Percentiles rank a stretch among this genome's conserved stretches.
Conservation (phyloP, 2,888 invertebrate species). For the Scaptomyza cyrtandrae region DNA sequence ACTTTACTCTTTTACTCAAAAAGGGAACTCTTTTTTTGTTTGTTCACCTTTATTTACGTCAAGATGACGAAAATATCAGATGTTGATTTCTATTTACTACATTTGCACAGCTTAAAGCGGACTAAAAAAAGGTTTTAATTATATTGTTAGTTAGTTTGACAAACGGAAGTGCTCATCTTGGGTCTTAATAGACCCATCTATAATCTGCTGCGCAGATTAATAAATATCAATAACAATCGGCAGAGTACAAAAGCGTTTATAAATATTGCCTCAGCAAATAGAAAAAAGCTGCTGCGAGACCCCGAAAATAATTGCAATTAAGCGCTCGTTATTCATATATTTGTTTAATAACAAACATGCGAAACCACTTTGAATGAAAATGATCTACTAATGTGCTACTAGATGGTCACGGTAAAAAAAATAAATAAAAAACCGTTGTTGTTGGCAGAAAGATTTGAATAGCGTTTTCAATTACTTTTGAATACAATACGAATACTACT, state of each 20-base stretch:
- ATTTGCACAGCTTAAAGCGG: slow-evolving; percentile 41
- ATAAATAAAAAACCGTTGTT: background rate
- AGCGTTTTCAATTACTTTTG: slow-evolving; percentile 28
- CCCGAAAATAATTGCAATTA: slow-evolving; percentile 59
- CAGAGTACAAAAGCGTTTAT: slow-evolving; percentile 34
- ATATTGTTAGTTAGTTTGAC: slow-evolving; percentile 32
- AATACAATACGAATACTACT: slow-evolving; percentile 24
- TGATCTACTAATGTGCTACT: slow-evolving; percentile 2
- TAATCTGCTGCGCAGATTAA: slow-evolving; percentile 43
- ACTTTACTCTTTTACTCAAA: background rate
- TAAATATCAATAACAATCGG: slow-evolving; percentile 40
- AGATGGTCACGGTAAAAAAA: slow-evolving; percentile 6
- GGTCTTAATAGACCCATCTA: slow-evolving; percentile 37
- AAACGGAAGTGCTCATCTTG: slow-evolving; percentile 35
- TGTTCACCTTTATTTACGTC: background rate
- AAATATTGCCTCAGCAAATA: slow-evolving; percentile 62
- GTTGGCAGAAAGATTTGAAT: slow-evolving; percentile 12
- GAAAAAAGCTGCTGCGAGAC: slow-evolving; percentile 23
- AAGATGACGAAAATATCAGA: background rate
- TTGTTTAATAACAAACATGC: slow-evolving; percentile 56
- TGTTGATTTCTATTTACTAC: background rate
- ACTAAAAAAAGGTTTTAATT: slow-evolving; percentile 41
- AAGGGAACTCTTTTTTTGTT: background rate
- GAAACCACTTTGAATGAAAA: slow-evolving; percentile 44
- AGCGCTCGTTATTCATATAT: slow-evolving; percentile 56